Evolutionary conservation across 2,113 vertebrate species (phyloP).

Genomic region (Scortum barcoo): DNA sequence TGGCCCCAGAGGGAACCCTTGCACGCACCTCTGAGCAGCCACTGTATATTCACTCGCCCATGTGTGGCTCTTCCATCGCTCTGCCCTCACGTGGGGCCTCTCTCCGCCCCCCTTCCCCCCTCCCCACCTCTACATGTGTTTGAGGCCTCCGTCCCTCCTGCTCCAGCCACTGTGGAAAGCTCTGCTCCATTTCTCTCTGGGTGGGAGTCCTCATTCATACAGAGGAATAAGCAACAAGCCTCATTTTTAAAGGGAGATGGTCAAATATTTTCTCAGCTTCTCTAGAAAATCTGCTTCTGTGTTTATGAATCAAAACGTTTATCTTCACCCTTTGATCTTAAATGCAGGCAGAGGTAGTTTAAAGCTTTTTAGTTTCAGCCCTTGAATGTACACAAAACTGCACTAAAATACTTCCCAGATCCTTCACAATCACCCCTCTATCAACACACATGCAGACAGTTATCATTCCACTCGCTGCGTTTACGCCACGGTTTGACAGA

Average conservation of each 20-base stretch:
- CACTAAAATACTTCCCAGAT: not conserved
- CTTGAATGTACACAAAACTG: conserved; percentile 9
- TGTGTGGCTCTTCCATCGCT: conserved; percentile 53
- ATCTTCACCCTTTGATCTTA: not conserved
- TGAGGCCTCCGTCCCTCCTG: conserved; percentile 39
- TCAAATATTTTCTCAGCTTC: conserved; percentile 43
- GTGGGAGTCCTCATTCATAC: conserved; percentile 53
- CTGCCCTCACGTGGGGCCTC: conserved; percentile 64
- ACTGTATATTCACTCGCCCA: conserved; percentile 67
- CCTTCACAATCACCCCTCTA: not conserved
- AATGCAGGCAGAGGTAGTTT: not conserved
- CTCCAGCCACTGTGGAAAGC: conserved; percentile 54
- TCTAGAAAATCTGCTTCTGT: not conserved
- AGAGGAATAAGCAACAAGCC: conserved; percentile 53
- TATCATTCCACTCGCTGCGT: not conserved
- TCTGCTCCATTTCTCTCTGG: conserved; percentile 57
- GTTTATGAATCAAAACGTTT: conserved; percentile 11
- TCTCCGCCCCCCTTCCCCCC: too few relatives aligned
- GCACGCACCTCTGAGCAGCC: conserved; percentile 75
- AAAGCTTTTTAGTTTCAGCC: not conserved
- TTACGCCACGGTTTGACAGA: conserved; percentile 59
- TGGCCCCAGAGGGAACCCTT: conserved; percentile 57
- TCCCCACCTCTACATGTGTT: conserved; percentile 60
- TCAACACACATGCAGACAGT: conserved; percentile 1
- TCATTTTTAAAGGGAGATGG: conserved; percentile 33